Base-by-base conservation (phyloP, 2,888 invertebrate genomes). In the Morpho achilles region DNA sequence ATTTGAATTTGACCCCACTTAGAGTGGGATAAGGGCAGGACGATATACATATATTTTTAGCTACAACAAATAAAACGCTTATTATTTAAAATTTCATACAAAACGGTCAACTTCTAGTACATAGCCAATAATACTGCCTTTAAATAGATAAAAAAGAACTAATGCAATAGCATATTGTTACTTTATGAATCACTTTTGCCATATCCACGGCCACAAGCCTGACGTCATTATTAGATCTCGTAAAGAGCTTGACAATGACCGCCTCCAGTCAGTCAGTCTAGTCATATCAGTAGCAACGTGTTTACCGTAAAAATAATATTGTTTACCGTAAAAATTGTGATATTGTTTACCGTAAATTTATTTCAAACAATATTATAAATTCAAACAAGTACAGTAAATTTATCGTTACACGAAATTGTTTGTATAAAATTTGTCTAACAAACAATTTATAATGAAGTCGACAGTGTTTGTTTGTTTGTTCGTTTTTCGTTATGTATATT, bases 211-310 rank as follows among this genome's bases (percentile, higher is more conserved):
- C 50, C 45, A 46, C 50, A 50, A 8, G 7, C 16, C 8, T 53
- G 41, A 63, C 63, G 57, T 61, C 59, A 61, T 32, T 44, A 40
- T n/a, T 32, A 10, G 55, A 61, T 61, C 61, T 59, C 55, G 50
- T 57, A 61, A 56, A 43, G 3, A 43, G 40, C 53, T 50, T 50
- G 53, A 50, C 59, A 60, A 42, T 63, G 59, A 59, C 55, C 55
- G 55, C 32, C 22, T 50, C 7, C 50, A 16, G 23, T 50, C 49
- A 55, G 55, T 55, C 49, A 55, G 55, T 55, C 49, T 55, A 32
- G 43, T 49, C 49, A 43, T 32, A 55, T 9, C 44, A 23, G 10
- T 8, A 39, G 39, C 49, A 32, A 32, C 32, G 32, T 32, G 32
- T 32, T 32, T 32, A 16, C 6, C 8, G 16, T 16, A 50, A 50